These are phyloP conservation scores for Therioaphis trifolii DNA, from an alignment of 2,888 invertebrate species.

Conservation along the genomic window DNA sequence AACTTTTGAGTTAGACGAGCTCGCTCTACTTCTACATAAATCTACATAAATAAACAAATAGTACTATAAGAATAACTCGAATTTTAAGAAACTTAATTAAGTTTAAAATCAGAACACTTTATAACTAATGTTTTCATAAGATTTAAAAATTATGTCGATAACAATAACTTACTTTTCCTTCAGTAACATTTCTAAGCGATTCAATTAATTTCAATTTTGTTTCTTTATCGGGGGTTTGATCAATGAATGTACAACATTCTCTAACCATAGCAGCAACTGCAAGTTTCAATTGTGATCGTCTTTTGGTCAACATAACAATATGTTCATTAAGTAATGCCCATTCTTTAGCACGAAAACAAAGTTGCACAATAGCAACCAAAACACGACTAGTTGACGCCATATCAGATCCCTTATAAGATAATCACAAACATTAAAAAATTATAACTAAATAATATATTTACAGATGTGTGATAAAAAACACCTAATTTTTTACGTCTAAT, in stretches of 20 bases:
- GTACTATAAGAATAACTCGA: background rate
- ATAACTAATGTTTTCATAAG: background rate
- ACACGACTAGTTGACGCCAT: conserved; percentile 94
- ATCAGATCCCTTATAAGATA: conserved; percentile 81
- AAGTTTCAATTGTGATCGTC: conserved; percentile 95
- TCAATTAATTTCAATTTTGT: conserved; percentile 94
- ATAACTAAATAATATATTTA: no score
- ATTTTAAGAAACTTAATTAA: background rate
- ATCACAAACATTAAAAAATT: background rate
- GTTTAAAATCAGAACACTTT: background rate
- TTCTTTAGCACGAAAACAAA: conserved; percentile 90
- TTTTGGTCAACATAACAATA: conserved; percentile 88
- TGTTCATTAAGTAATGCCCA: conserved; percentile 95
- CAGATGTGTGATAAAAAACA: no score
- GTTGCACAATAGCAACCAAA: conserved; percentile 90
- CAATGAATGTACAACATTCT: conserved; percentile 92
- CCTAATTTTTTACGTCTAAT: no score
- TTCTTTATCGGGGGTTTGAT: conserved; percentile 90
- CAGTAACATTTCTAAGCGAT: conserved; percentile 92
- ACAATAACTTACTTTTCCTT: conserved; percentile 82
- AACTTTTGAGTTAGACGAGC: conserved; percentile 93
- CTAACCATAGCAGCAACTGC: conserved; percentile 97
- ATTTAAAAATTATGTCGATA: conserved; percentile 18
- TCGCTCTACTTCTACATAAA: conserved; percentile 99
- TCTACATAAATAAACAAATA: conserved; percentile 70